These are phyloP conservation scores for Nyctibius bracteatus DNA, from an alignment of 2,113 vertebrate genomes.

Conservation along the genomic window DNA sequence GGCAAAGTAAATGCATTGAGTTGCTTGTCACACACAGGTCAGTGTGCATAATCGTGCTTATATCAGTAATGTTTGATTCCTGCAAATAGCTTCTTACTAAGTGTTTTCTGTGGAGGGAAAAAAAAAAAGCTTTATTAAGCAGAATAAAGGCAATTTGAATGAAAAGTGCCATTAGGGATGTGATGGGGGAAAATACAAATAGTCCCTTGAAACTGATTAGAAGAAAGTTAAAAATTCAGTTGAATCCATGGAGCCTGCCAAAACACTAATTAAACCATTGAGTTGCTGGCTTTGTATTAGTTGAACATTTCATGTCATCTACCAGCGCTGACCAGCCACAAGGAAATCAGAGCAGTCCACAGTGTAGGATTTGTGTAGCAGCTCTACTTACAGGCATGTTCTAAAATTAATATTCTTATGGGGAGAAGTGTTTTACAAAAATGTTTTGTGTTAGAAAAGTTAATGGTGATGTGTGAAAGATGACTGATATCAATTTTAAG, in stretches of 20 bases:
- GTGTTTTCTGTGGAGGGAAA: not conserved
- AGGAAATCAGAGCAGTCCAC: not conserved
- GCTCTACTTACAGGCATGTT: not conserved
- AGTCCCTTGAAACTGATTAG: not conserved
- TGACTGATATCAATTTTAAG: not conserved
- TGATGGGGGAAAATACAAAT: not conserved
- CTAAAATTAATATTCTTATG: not conserved
- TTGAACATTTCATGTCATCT: not conserved
- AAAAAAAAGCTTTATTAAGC: not conserved
- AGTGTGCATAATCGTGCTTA: not conserved
- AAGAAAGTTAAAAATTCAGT: not conserved
- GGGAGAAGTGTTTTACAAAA: not conserved
- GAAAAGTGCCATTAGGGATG: not conserved
- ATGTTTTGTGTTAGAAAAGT: not conserved
- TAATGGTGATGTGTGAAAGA: not conserved
- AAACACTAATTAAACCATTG: not conserved
- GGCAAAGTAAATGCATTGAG: not conserved
- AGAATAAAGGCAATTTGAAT: not conserved
- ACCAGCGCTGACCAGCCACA: not conserved
- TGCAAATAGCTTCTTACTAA: not conserved
- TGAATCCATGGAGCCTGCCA: not conserved
- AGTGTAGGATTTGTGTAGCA: not conserved
- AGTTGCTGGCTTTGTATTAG: not conserved
- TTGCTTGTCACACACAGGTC: not conserved
- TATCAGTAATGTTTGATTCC: not conserved